Evolutionary conservation across 35 echinoderm and acorn worm species (phyloP).

Genomic region (Ophioderma brevispina): DNA sequence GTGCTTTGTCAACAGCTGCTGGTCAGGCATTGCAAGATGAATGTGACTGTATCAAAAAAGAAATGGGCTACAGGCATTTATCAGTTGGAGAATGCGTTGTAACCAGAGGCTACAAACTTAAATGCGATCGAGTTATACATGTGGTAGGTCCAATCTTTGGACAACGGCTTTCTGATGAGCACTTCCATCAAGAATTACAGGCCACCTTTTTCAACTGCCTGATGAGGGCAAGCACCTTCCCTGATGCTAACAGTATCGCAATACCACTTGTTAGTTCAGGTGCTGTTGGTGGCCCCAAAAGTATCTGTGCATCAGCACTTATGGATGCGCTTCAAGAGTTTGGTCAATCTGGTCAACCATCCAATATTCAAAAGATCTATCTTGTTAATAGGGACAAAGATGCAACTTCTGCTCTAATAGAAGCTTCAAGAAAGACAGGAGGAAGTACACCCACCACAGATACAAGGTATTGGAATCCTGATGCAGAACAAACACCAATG

Average conservation of each 20-base stretch:
- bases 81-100: neutral
- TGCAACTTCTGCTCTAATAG: neutral
- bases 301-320: neutral
- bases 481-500: no score
- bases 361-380: neutral
- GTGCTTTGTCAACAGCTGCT: constrained; percentile 3
- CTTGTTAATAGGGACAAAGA: constrained; percentile 7
- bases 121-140: neutral
- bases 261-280: constrained; percentile 26
- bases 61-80: neutral
- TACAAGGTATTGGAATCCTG: neutral
- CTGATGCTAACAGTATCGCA: neutral
- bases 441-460: no score
- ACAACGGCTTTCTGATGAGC: neutral
- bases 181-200: neutral
- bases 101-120: neutral
- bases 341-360: neutral
- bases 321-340: neutral
- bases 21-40: neutral
- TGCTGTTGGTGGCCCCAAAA: neutral
- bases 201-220: constrained; percentile 21
- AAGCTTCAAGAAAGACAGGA: no score
- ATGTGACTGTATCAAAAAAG: neutral
- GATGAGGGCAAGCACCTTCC: neutral
- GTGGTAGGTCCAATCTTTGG: neutral